Base-by-base conservation (phyloP, 2,113 vertebrate genomes). In the Oreotrochilus melanogaster region DNA sequence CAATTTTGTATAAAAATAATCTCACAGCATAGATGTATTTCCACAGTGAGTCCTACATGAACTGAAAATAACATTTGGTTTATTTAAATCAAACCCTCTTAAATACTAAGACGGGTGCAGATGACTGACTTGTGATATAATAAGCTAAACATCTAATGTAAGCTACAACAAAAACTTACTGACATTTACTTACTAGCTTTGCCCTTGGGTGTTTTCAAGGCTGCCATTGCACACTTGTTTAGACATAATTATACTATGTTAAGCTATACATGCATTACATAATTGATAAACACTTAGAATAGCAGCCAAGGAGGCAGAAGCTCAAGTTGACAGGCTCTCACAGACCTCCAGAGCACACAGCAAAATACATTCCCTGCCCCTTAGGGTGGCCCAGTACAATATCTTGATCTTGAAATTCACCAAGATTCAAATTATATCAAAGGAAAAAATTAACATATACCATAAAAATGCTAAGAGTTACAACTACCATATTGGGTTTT, bases 351-450 rank as follows among this genome's bases (percentile, higher is more conserved):
- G 22, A 42, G 62, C 72, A 62, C 72, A 13, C 3, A 10, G 54
- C 22, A 18, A 51, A 30, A 3, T 4, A 9, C 0, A 3, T 5
- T 14, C 27, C 62, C 57, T 3, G 23, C 4, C 50, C 61, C 37
- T 24, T 7, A 7, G 43, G 42, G 37, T n/a, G 45, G 65, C 23
- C 58, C 69, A 16, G 25, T 6, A 33, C 9, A 50, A n/a, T 2
- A 51, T 1, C 3, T 0, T 9, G 4, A 33, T 11, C 50, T 30
- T 43, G 15, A 31, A 24, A 45, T 9, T 17, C 83, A 64, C 19
- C 1, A 6, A 66, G 60, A 50, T 12, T 5, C 18, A 21, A 3
- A 2, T 45, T 39, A 8, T 12, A 3, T 13, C 54, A 17, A 4
- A 22, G 54, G 14, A 42, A 74, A 53, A 35, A 31, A 60, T 45